phyloP scores from a whole-genome alignment of 2,888 invertebrate species.

The Drosophila paracracens region DNA sequence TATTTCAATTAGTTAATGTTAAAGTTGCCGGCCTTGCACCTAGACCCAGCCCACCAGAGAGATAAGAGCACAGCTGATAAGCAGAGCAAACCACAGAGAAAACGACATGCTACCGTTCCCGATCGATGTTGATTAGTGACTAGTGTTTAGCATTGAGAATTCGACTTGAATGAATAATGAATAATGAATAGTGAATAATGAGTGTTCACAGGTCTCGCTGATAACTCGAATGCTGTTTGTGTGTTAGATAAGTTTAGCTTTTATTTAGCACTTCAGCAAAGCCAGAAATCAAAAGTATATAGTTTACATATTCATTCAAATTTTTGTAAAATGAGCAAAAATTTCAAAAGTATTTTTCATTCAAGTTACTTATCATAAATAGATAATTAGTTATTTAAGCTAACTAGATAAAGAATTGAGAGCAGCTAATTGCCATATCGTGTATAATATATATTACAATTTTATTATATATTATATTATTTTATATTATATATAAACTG shows the following conservation, averaged over 20 bases:
- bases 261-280: constrained; percentile 66
- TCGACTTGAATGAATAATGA: background rate
- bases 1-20: background rate
- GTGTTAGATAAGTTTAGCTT: constrained; percentile 50
- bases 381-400: constrained; percentile 39
- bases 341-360: constrained; percentile 34
- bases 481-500: constrained; percentile 2
- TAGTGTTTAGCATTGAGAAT: constrained; percentile 18
- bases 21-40: background rate
- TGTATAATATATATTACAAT: constrained; percentile 11
- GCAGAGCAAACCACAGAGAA: constrained; percentile 22
- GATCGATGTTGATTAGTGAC: constrained; percentile 37
- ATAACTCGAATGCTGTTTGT: constrained; percentile 1
- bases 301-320: constrained; percentile 34
- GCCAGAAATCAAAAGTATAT: constrained; percentile 40
- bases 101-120: constrained; percentile 39
- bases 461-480: too few species aligned
- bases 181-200: background rate
- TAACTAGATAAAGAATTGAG: constrained; percentile 46
- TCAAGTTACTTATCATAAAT: constrained; percentile 33
- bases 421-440: constrained; percentile 8
- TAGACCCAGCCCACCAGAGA: constrained; percentile 41
- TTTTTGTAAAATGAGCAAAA: constrained; percentile 51
- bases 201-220: background rate
- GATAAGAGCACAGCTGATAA: constrained; percentile 61